These are phyloP conservation scores for Conus ventricosus DNA, from an alignment of 1,140 invertebrate genomes.

Conservation along the genomic window DNA sequence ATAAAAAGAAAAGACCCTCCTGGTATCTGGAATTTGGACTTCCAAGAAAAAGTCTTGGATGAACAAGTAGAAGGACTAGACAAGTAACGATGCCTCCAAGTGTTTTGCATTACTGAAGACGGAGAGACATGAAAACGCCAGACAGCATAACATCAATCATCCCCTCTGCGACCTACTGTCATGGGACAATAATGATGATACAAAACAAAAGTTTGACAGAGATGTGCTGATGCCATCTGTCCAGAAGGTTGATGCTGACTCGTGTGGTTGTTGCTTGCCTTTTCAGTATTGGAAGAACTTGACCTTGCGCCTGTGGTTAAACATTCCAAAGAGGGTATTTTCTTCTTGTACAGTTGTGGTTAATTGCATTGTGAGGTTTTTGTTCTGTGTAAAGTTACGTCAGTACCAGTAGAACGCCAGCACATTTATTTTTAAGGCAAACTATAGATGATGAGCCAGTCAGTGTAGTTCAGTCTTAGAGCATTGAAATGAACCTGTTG, in stretches of 20 bases:
- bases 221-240: neutral
- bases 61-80: too few relatives aligned
- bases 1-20: too few relatives aligned
- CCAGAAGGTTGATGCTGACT: neutral
- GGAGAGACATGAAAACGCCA: too few relatives aligned
- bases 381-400: neutral
- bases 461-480: neutral
- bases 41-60: too few relatives aligned
- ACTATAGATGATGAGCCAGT: neutral
- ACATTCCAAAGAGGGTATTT: constrained; percentile 7
- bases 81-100: too few relatives aligned
- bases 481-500: too few relatives aligned
- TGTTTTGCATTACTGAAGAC: too few relatives aligned
- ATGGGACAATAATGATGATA: too few relatives aligned
- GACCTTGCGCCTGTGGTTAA: constrained; percentile 14
- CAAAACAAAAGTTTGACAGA: too few relatives aligned
- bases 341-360: neutral
- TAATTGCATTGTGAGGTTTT: neutral
- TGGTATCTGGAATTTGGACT: too few relatives aligned
- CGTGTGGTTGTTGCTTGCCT: neutral
- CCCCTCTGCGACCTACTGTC: too few relatives aligned
- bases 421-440: neutral
- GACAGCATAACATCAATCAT: too few relatives aligned
- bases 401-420: neutral
- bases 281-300: constrained; percentile 31